Base-by-base conservation (phyloP, 2,797 vertebrate species). In the Gymnopithys bicolor region DNA sequence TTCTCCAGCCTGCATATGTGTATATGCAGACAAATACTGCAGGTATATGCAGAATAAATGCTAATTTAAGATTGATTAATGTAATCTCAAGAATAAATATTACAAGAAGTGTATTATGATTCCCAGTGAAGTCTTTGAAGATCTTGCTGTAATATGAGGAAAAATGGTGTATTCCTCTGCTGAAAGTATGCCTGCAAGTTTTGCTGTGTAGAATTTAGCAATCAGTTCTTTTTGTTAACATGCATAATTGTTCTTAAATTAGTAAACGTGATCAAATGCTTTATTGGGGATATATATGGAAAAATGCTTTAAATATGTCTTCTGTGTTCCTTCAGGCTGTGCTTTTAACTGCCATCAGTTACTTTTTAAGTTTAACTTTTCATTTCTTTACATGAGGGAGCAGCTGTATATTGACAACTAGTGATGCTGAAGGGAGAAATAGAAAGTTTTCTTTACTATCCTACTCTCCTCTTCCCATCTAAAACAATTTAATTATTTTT, bases 401-500 rank as follows among this genome's bases (percentile, higher is more conserved):
- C 84, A 93, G 85, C 87, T 93, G 66, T 67, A 58, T 88, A 79
- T 76, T 63, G 74, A 90, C 80, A 90, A 24, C n/a, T 66, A 90
- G 59, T 24, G 64, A 79, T 5, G 35, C 87, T 91, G 56, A 93
- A 70, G 87, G 56, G 82, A 95, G 68, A 93, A 95, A 87, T 87
- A 76, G 19, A 74, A 89, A 89, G 58, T 89, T 93, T 18, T 78
- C 21, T 87, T 89, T 95, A 86, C 79, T 79, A 17, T 69, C 27
- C 48, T 71, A 8, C 30, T 75, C 22, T 73, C 66, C 64, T 68
- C 28, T 85, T 93, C 45, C 43, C 81, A 11, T 78, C 74, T 69
- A 76, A 84, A 91, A 14, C 79, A 91, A 90, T 87, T 89, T 77
- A 89, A 95, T 97, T 95, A 92, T 94, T 94, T 97, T 95, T 96